Evolutionary conservation across 2,888 invertebrate genomes (phyloP).

Genomic region (Odontocerum albicorne): DNA sequence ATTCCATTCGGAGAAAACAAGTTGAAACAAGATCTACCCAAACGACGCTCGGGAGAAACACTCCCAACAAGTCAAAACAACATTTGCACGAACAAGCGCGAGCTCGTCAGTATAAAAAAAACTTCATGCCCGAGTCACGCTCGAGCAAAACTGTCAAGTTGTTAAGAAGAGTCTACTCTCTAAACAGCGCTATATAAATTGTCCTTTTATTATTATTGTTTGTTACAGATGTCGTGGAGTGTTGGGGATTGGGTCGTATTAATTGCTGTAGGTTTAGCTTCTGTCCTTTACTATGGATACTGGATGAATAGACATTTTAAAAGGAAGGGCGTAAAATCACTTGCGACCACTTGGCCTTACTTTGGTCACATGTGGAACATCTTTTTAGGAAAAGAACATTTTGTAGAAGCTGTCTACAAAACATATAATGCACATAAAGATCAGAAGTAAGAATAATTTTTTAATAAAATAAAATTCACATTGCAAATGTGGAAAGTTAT

Average conservation of each 20-base stretch:
- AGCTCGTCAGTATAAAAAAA: no score
- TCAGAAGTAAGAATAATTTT: constrained; percentile 26
- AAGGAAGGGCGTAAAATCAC: constrained; percentile 43
- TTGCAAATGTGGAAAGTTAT: no score
- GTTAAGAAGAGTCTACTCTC: no score
- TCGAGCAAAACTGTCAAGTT: no score
- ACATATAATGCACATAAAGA: constrained; percentile 28
- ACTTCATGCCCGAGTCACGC: no score
- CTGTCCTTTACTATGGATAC: constrained; percentile 42
- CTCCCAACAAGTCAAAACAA: no score
- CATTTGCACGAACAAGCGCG: no score
- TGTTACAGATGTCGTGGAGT: constrained; percentile 14
- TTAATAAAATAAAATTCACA: no score
- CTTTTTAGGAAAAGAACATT: constrained; percentile 32
- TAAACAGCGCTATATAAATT: no score
- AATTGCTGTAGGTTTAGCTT: constrained; percentile 41
- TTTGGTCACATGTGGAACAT: constrained; percentile 43
- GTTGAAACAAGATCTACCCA: no score
- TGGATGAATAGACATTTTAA: constrained; percentile 42
- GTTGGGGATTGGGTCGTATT: constrained; percentile 32
- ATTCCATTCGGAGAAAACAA: no score
- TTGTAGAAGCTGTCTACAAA: constrained; percentile 32
- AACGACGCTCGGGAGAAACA: no score
- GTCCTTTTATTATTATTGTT: not conserved
- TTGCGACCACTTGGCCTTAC: constrained; percentile 44